phyloP scores from a whole-genome alignment of 2,888 invertebrate species.

The Ecliptopera silaceata region DNA sequence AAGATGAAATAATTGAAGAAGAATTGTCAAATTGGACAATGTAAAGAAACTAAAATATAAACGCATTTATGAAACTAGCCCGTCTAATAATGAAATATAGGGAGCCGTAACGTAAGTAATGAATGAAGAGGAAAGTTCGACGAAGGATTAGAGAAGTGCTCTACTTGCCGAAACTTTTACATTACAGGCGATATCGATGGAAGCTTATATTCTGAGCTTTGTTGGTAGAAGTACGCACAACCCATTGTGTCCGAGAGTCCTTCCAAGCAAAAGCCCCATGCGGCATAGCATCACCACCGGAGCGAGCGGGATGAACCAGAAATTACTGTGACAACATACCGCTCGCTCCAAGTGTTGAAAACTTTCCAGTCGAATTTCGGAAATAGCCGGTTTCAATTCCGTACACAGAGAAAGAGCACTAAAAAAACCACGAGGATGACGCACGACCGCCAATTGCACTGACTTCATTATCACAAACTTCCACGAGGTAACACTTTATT shows the following conservation, averaged over 20 bases:
- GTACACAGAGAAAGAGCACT: conserved; percentile 63
- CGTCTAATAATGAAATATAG: conserved; percentile 46
- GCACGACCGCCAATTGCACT: conserved; percentile 62
- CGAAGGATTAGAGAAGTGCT: conserved; percentile 63
- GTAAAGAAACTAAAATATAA: neutral
- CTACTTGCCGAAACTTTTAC: conserved; percentile 68
- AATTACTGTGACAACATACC: conserved; percentile 54
- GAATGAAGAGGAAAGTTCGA: conserved; percentile 58
- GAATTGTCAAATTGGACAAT: neutral
- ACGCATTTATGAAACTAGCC: conserved; percentile 32
- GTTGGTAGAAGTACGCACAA: conserved; percentile 53
- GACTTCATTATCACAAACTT: conserved; percentile 75
- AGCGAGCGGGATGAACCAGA: conserved; percentile 56
- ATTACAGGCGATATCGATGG: conserved; percentile 63
- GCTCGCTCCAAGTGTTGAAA: conserved; percentile 62
- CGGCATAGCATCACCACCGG: conserved; percentile 54
- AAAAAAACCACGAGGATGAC: conserved; percentile 42
- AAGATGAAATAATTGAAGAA: no score
- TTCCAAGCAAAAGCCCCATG: conserved; percentile 68
- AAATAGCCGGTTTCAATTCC: conserved; percentile 64
- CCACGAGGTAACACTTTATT: conserved; percentile 72
- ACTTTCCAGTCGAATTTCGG: conserved; percentile 76
- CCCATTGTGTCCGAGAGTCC: conserved; percentile 50
- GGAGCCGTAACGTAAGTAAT: conserved; percentile 51
- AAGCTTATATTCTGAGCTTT: conserved; percentile 58